These are phyloP conservation scores for Tiliacea aurago DNA, from an alignment of 2,888 invertebrate genomes.

Conservation along the genomic window DNA sequence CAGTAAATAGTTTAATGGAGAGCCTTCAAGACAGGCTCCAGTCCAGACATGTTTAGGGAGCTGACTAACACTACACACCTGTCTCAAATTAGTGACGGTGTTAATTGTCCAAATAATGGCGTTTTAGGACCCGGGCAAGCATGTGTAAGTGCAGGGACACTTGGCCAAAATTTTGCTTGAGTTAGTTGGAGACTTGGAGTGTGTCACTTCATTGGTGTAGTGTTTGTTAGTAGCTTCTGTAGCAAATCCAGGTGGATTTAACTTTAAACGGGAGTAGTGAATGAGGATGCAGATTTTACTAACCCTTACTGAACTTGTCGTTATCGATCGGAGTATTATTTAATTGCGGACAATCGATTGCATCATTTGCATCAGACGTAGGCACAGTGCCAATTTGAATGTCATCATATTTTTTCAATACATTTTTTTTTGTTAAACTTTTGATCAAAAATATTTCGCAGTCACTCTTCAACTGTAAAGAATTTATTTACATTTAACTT, in stretches of 20 bases:
- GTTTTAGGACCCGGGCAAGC: conserved; percentile 64
- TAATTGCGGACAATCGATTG: neutral
- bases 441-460: neutral
- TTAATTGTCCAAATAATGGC: conserved; percentile 86
- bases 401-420: no score
- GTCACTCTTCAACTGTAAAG: neutral
- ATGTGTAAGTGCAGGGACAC: conserved; percentile 49
- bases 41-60: conserved; percentile 65
- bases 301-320: neutral
- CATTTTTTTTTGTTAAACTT: no score
- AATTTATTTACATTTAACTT: no score
- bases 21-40: conserved; percentile 58
- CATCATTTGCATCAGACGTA: neutral
- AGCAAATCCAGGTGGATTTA: neutral
- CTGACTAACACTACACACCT: conserved; percentile 73
- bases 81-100: conserved; percentile 71
- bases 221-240: neutral
- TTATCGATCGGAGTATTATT: neutral
- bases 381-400: no score
- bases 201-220: neutral
- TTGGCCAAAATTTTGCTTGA: conserved; percentile 30
- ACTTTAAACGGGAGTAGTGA: neutral
- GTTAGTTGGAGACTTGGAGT: neutral
- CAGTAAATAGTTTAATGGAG: conserved; percentile 75
- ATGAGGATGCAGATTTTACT: neutral